Evolutionary conservation across 2,888 invertebrate species (phyloP).

Genomic region (Lycophotia porphyrea): DNA sequence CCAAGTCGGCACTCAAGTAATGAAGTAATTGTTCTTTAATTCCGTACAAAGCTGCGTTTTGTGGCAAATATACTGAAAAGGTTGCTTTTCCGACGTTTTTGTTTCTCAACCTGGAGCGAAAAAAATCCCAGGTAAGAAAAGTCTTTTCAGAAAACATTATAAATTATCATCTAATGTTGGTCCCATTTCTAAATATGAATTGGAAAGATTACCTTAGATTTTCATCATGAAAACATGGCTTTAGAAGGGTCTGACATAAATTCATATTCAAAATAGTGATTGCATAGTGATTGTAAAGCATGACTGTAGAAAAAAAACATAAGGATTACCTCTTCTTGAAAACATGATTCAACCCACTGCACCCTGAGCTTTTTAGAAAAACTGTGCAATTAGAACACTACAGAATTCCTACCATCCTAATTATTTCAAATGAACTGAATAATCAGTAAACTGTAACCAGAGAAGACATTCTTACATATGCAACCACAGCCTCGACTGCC

Average conservation of each 20-base stretch:
- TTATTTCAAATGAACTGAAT: background rate
- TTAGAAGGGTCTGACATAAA: background rate
- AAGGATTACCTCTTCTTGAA: background rate
- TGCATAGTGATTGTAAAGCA: background rate
- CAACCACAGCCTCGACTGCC: no score
- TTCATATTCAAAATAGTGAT: background rate
- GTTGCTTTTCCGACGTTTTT: constrained; percentile 22
- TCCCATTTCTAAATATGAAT: background rate
- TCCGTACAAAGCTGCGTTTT: constrained; percentile 37
- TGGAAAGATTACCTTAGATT: background rate
- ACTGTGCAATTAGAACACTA: background rate
- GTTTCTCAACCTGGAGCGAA: constrained; percentile 13
- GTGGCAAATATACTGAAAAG: constrained; percentile 36
- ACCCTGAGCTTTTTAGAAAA: background rate
- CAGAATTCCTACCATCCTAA: background rate
- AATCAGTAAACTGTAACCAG: background rate
- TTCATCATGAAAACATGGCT: background rate
- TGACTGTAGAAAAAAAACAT: background rate
- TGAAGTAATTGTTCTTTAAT: constrained; percentile 58
- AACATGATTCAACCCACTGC: background rate
- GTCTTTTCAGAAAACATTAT: constrained; percentile 1
- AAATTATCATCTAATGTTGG: constrained; percentile 3
- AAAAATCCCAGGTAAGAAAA: constrained; percentile 15
- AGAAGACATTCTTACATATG: background rate
- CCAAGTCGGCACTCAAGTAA: constrained; percentile 55